Percentiles rank a stretch among this genome's conserved stretches.
Conservation (phyloP, 1,140 invertebrate species). For the Drosophila mayri region DNA sequence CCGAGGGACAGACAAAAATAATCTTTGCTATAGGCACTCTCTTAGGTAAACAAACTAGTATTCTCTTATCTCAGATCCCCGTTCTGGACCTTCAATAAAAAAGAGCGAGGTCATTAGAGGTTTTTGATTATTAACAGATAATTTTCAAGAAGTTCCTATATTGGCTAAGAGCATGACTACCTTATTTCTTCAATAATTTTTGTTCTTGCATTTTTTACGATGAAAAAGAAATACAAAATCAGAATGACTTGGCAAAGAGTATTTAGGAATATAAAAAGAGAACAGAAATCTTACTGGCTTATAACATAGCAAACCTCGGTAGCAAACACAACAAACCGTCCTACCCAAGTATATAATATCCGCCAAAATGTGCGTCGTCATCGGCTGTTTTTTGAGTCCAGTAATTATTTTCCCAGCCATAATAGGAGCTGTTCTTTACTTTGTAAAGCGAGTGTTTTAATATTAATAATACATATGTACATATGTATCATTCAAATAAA, state of each 20-base stretch:
- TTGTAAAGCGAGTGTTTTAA: conserved; percentile 15
- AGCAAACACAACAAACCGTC: background rate
- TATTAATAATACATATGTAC: background rate
- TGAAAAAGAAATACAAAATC: background rate
- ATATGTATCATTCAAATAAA: conserved; percentile 17
- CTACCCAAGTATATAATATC: background rate
- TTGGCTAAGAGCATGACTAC: background rate
- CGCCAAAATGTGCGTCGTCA: conserved; percentile 15
- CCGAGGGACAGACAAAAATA: background rate
- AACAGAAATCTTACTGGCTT: background rate
- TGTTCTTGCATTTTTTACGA: background rate
- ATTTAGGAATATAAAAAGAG: background rate
- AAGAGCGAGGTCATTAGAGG: background rate
- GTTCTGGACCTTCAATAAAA: background rate
- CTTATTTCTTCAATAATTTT: background rate
- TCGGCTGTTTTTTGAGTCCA: conserved; percentile 18
- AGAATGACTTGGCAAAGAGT: background rate
- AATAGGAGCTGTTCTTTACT: conserved; percentile 2
- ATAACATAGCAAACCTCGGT: background rate
- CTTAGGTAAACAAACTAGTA: background rate
- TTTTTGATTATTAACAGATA: background rate
- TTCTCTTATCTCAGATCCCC: background rate
- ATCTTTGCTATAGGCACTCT: background rate
- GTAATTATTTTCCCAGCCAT: conserved; percentile 6
- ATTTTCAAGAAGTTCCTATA: background rate